Evolutionary conservation across 2,113 vertebrate species (phyloP).

Genomic region (Larimichthys crocea): DNA sequence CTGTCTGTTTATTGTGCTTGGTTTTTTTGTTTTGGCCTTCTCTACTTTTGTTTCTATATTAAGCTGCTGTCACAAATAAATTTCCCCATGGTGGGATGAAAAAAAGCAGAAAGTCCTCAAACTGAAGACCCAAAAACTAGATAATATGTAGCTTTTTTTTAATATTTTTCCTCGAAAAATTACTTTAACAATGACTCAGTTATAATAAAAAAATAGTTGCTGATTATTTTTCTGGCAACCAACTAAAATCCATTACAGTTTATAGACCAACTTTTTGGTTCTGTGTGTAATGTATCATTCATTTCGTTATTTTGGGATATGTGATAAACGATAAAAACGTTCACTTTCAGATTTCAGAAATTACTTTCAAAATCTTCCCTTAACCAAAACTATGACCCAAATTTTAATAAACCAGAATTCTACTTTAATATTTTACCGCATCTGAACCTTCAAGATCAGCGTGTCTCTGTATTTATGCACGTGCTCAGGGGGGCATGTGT

Average conservation of each 20-base stretch:
- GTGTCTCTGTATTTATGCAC: neutral
- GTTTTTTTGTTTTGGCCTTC: no score
- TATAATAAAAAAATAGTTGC: neutral
- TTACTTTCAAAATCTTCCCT: neutral
- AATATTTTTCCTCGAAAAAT: neutral
- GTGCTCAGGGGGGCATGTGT: neutral
- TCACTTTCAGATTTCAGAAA: neutral
- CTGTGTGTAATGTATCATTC: no score
- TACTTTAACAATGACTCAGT: neutral
- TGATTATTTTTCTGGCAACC: neutral
- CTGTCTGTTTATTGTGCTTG: no score
- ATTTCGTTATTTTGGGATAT: neutral
- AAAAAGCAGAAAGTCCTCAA: neutral
- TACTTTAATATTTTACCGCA: neutral
- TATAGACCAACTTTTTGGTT: neutral
- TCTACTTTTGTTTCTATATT: no score
- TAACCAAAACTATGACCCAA: neutral
- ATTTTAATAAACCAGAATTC: neutral
- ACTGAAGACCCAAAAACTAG: neutral
- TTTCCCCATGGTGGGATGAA: no score
- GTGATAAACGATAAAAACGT: no score
- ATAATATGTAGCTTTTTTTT: neutral
- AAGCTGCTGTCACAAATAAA: no score
- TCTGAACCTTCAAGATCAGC: neutral
- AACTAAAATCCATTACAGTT: neutral